Base-by-base conservation (phyloP, 2,888 invertebrate species). In the Yponomeuta cagnagella region DNA sequence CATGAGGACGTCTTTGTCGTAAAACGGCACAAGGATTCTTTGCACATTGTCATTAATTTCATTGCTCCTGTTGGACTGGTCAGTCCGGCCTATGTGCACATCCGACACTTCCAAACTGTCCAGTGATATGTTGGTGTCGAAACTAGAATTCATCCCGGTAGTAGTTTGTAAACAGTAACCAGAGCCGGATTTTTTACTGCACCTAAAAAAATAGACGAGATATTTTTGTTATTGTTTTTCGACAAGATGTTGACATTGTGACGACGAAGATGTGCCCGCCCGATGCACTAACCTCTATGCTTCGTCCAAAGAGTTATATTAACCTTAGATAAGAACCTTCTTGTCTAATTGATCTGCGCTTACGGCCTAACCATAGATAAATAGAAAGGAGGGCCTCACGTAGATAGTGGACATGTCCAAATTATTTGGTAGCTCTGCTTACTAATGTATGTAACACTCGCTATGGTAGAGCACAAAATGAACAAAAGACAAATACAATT, bases 21-120 rank as follows among this genome's bases (percentile, higher is more conserved):
- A 92, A 77, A 92, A 91, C 1, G 92, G 92, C 2, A 92, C 91
- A 5, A 90, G 80, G 76, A 92, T 89, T 4, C 89, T 90, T 70
- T 90, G 86, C n/a, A 87, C 81, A 72, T 87, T 82, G 63, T 86
- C 84, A 43, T 85, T 83, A 2, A 78, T 76, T 43, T 65, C 15
- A 23, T 37, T 67, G 33, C 43, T 10, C 67, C 67, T 12, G 31
- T 48, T 70, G 52, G 15, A 58, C 73, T 75, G 69, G 76, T 71
- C 73, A 79, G 82, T 23, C 76, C 48, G 3, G 12, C 74, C 72
- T 77, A 85, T 86, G 31, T 76, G 76, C 73, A 77, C 82, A 63
- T 79, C 79, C 74, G 80, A 79, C 52, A 76, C 76, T 77, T 92
- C 90, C 70, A 92, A 81, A 74, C 91, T 92, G 73, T 92, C 91